Evolutionary conservation across 2,888 invertebrate species (phyloP), one percentile per base, ranked within the genome.

Genomic region (Celastrina argiolus): DNA sequence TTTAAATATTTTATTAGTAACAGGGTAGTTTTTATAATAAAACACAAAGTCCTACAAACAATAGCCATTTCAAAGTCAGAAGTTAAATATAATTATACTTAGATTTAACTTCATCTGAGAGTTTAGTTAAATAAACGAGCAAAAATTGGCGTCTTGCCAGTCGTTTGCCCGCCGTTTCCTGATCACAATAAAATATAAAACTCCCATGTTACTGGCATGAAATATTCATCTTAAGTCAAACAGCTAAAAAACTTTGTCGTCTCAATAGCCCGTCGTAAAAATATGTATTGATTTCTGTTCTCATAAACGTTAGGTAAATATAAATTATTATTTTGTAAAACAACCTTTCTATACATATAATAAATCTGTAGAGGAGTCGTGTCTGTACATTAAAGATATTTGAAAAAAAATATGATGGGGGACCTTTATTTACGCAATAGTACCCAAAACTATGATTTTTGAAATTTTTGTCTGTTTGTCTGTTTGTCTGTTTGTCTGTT

Each of bases 41-140:
- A 36, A 36, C 7, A 36, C 36, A 36, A 36, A 28, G 28, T 5
- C 5, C 7, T n/a, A n/a, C n/a, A n/a, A n/a, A n/a, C n/a, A 7
- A 7, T 31, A 4, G 7, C 4, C 7, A 31, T 31, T 31, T 8
- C 2, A 51, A 51, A 22, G 12, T 51, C 12, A 22, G 10, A 51
- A 22, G 5, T 14, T 10, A 51, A 22, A 18, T 10, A 18, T 51
- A 26, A 51, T 22, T 51, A 51, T 22, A 51, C 22, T 51, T 51
- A 8, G 22, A 5, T 51, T 51, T 51, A 18, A 45, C 51, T 51
- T 12, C 26, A 26, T 31, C 59, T 34, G 16, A 59, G 10, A 36
- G 59, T 31, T 58, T 31, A 58, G 59, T 59, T 18, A 59, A 59
- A 59, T 59, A 59, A 58, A 31, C 31, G 36, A 34, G 26, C 51